Evolutionary conservation across 1,140 invertebrate genomes (phyloP), one percentile per base, ranked within the genome.

Genomic region (Camponotus vicinus): DNA sequence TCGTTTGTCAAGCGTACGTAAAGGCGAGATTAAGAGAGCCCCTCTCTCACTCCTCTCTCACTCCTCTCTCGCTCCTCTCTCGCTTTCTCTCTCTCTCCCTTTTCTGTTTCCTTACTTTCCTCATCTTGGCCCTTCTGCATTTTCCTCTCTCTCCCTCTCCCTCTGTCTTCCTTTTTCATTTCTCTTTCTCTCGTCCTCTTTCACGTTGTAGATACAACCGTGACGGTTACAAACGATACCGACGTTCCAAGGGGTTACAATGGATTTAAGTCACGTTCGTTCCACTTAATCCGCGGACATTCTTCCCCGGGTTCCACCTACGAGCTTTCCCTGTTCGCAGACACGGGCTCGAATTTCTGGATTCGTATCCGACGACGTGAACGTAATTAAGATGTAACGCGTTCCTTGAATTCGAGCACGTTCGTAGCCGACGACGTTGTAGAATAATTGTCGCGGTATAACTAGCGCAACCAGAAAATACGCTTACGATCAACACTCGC

Each of bases 231-330:
- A 92, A 92, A 88, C 86, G 91, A 91, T 88, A 85, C 85, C 70
- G 79, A 32, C 87, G 70, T 90, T 88, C 87, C 89, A 67, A 75
- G 84, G 86, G 86, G 86, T 90, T 90, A 88, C 84, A 90, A 91
- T 90, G 87, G 89, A 92, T 92, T 92, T 90, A 92, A 90, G 82
- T 91, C 90, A 90, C 86, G 88, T 90, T 86, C 91, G 80, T 87
- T 70, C 84, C 78, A 71, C 85, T 91, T 90, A 88, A 91, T 91
- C 89, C 86, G 32, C 64, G 76, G 57, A 80, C 89, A 87, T 91
- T 92, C 90, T 91, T 90, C 89, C 70, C 32, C 40, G 64, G 61
- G 64, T 82, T 77, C 55, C 88, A 69, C 85, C 66, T 86, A 86
- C 69, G 67, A 61, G 84, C 71, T 78, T 80, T 59, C 37, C 49